Percentiles rank a stretch among this genome's conserved stretches.
phyloP scores from a whole-genome alignment of 2,113 vertebrate genomes.

The Malurus melanocephalus region DNA sequence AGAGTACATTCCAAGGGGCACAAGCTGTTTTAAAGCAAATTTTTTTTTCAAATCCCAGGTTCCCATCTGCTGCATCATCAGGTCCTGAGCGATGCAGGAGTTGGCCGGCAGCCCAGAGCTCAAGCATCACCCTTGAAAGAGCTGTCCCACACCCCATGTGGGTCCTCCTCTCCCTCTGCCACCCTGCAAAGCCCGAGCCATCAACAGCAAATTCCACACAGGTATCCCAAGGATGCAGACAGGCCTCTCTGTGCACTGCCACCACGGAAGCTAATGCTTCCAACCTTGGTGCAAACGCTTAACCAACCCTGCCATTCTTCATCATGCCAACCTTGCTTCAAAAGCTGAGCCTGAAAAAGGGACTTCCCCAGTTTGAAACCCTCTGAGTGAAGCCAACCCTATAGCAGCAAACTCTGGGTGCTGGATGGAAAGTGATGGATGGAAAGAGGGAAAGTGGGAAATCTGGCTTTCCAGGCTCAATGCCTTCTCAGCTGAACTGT shows the following conservation, averaged over 20 bases:
- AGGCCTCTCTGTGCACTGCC: neutral
- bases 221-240: neutral
- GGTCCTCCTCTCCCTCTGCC: neutral
- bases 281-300: neutral
- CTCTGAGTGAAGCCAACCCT: neutral
- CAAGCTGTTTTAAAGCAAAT: neutral
- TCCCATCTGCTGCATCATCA: neutral
- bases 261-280: neutral
- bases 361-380: neutral
- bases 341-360: neutral
- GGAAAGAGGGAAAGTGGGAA: neutral
- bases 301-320: neutral
- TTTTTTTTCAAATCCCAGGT: neutral
- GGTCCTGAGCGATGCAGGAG: neutral
- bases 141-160: neutral
- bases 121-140: rapidly evolving
- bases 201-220: neutral
- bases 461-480: neutral
- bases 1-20: neutral
- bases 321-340: neutral
- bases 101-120: neutral
- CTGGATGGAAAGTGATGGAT: neutral
- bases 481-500: neutral
- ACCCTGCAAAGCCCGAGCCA: neutral
- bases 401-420: neutral